A percentile compares a stretch with the other conserved stretches of the same genome.
Conservation (phyloP, 2,113 vertebrate species). For the Passerina amoena region DNA sequence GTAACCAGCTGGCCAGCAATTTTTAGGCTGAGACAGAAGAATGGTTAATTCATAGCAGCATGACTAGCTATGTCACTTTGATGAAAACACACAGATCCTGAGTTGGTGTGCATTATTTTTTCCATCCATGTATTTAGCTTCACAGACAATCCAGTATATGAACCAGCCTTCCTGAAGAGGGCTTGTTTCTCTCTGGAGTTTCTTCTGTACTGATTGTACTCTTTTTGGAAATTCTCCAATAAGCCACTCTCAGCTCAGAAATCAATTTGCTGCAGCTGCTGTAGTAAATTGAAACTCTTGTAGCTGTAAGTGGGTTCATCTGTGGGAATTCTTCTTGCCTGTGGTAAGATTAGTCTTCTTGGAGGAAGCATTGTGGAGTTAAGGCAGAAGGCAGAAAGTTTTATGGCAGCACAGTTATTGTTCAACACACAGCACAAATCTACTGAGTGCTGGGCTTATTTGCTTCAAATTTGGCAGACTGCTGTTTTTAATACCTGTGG, state of each 20-base stretch:
- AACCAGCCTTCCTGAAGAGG: not conserved
- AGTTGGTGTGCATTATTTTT: not conserved
- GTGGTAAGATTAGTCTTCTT: not conserved
- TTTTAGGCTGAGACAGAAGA: not conserved
- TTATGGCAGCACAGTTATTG: not conserved
- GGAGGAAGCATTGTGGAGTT: not conserved
- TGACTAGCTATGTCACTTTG: not conserved
- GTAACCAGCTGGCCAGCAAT: not conserved
- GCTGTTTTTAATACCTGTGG: not conserved
- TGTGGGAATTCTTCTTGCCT: not conserved
- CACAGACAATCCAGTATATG: not conserved
- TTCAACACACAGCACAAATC: not conserved
- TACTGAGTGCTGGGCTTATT: not conserved
- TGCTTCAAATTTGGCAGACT: not conserved
- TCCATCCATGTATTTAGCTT: not conserved
- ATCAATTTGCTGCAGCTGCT: not conserved
- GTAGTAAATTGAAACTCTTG: not conserved
- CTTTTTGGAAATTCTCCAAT: slow-evolving; percentile 17
- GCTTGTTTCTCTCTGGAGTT: not conserved
- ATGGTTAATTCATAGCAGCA: not conserved
- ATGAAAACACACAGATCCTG: not conserved
- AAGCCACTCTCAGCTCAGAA: not conserved
- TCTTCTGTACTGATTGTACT: not conserved
- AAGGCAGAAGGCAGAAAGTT: not conserved
- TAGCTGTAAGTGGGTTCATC: not conserved